Base-by-base conservation (phyloP, 2,113 vertebrate species). In the Xyrauchen texanus region DNA sequence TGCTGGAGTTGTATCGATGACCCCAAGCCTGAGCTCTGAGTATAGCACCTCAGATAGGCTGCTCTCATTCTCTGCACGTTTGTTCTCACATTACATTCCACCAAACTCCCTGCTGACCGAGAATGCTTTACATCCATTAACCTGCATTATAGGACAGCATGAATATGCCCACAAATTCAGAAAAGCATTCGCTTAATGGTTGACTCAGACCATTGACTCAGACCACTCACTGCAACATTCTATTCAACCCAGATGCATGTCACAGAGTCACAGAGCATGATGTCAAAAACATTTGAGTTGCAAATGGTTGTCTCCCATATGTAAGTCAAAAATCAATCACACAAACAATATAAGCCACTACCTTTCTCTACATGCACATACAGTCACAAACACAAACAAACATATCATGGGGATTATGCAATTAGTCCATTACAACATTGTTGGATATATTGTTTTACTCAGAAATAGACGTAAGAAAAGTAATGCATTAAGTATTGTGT, bases 221-320 rank as follows among this genome's bases (percentile, higher is more conserved):
- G 45, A 42, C 53, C 34, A 9, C 42, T 42, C 34, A 15, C 12
- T 8, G 64, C 16, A 46, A 16, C 45, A 34, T 45, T 66, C 42
- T 61, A 66, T 66, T 73, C 69, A 58, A 68, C 58, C 10, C 64
- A 62, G 62, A 6, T 65, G 74, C 68, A n/a, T n/a, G n/a, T 63
- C 21, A n/a, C n/a, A 34, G 4, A 65, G 58, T 69, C 68, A 12
- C 21, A 4, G n/a, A 44, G 60, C 58, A 42, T 76, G 65, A 51
- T 61, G 76, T 80, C 51, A 34, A 67, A 46, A 46, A n/a, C 7
- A 81, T 84, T 84, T 84, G 83, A 84, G 79, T 84, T 81, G 83
- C 83, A 84, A 84, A 84, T 84, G n/a, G 15, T 12, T 62, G 51
- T 61, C 52, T 58, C 73, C 65, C 52, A 68, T 72, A 15, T 77